phyloP scores from a whole-genome alignment of 2,888 invertebrate species.

The Patella caerulea region DNA sequence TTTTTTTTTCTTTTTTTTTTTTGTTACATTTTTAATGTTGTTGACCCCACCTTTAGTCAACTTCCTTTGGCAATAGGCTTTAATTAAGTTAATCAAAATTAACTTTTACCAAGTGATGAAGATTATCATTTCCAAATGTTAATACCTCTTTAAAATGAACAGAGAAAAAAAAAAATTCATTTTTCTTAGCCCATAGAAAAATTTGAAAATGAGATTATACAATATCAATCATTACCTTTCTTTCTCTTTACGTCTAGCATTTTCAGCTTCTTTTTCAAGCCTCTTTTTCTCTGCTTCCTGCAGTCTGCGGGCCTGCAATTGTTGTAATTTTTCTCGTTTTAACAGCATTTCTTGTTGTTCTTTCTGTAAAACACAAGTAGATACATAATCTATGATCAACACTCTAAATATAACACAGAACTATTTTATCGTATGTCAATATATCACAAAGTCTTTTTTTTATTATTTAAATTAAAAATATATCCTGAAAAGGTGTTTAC shows the following conservation, averaged over 20 bases:
- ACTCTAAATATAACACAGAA: too few species aligned
- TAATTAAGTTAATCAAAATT: neutral
- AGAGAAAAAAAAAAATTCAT: too few species aligned
- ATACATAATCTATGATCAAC: too few species aligned
- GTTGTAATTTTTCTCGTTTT: conserved; percentile 91
- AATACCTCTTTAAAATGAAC: too few species aligned
- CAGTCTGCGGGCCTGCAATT: conserved; percentile 89
- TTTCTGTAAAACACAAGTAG: conserved; percentile 75
- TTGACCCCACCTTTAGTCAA: neutral
- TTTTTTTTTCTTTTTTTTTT: too few species aligned
- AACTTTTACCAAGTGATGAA: neutral
- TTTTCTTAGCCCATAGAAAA: neutral
- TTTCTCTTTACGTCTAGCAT: conserved; percentile 76
- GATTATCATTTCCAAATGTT: too few species aligned
- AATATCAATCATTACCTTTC: conserved; percentile 43
- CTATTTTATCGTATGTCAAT: too few species aligned
- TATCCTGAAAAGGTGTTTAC: too few species aligned
- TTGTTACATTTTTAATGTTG: too few species aligned
- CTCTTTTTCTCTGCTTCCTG: conserved; percentile 92
- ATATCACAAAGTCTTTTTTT: too few species aligned
- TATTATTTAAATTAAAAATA: too few species aligned
- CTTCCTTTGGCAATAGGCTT: neutral
- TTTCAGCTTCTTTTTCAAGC: conserved; percentile 86
- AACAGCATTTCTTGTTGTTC: conserved; percentile 91
- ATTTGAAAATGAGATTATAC: neutral